Percentiles rank a stretch among this genome's conserved stretches.
Evolutionary conservation across 1,140 invertebrate genomes (phyloP).

Genomic region (Cardiocondyla obscurior): DNA sequence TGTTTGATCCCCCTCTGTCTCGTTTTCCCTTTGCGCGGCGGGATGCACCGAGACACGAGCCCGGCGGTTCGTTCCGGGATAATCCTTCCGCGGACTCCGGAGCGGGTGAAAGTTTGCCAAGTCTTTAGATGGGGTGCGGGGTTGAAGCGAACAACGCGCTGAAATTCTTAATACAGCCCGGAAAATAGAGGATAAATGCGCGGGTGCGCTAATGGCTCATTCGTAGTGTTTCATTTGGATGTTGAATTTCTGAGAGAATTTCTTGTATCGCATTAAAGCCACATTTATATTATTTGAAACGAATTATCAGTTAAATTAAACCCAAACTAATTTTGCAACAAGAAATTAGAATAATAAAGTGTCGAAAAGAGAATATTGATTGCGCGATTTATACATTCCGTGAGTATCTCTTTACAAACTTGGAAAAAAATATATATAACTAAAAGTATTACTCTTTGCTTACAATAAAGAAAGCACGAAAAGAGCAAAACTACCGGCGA

Average conservation of each 20-base stretch:
- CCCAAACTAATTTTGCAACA: neutral
- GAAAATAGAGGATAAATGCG: slow-evolving; percentile 7
- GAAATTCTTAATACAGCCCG: slow-evolving; percentile 18
- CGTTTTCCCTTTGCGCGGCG: neutral
- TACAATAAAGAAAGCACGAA: neutral
- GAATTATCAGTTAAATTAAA: neutral
- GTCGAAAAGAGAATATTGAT: neutral
- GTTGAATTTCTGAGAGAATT: neutral
- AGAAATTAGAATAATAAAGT: neutral
- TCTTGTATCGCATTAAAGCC: neutral
- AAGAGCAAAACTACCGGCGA: neutral
- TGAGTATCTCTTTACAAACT: neutral
- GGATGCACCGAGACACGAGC: slow-evolving; percentile 3
- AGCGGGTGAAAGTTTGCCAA: slow-evolving; percentile 4
- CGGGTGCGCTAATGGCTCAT: neutral
- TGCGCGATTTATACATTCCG: neutral
- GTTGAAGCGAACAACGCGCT: neutral
- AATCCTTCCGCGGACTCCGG: slow-evolving; percentile 35
- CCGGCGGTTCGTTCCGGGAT: slow-evolving; percentile 28
- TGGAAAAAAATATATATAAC: neutral
- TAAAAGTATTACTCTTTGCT: neutral
- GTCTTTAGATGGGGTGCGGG: neutral
- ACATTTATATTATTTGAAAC: neutral
- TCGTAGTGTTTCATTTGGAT: neutral
- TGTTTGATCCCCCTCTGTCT: slow-evolving; percentile 46